Base-by-base conservation (phyloP, 2,113 vertebrate species). In the Rhizomys pruinosus region DNA sequence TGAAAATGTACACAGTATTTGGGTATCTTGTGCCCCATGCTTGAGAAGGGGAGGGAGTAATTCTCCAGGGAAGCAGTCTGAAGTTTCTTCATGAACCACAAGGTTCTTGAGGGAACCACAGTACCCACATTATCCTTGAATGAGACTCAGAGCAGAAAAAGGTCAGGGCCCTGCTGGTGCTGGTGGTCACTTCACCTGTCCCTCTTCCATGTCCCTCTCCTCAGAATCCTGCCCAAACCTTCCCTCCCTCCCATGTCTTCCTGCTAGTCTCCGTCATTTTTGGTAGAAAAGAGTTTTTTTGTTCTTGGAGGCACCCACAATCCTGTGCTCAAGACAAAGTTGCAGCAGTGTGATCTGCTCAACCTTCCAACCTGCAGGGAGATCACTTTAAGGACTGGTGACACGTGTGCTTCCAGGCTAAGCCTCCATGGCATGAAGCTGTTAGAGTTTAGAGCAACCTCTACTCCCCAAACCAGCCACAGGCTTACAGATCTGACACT, bases 291-390 rank as follows among this genome's bases (percentile, higher is more conserved):
- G 32, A 78, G 29, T 44, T 20, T 55, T 55, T 12, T 1, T 81
- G 22, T 47, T 73, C 34, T 8, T 72, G 23, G 52, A 39, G 61
- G 25, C 16, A 63, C 5, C 11, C 34, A 7, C 12, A 19, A 55
- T 13, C 20, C 44, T 55, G 9, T 29, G 22, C 37, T 64, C 25
- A 23, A 55, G 66, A 63, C 84, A 8, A 0, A 0, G 22, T 15
- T 3, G 5, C 39, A 29, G 80, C 29, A 69, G 25, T 12, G 42
- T 7, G 22, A 15, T 74, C 39, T 1, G 9, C 20, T 10, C 27
- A 23, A n/a, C 3, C n/a, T 57, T 19, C 55, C 22, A 27, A 29
- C 8, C 42, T 13, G 9, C 15, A n/a, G 7, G 73, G 29, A 64
- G 29, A 61, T 23, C 47, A 64, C 27, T 72, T 55, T n/a, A 63